A percentile compares a stretch with the other conserved stretches of the same genome.
phyloP scores from a whole-genome alignment of 2,888 invertebrate genomes.

The Lithophane leautieri region DNA sequence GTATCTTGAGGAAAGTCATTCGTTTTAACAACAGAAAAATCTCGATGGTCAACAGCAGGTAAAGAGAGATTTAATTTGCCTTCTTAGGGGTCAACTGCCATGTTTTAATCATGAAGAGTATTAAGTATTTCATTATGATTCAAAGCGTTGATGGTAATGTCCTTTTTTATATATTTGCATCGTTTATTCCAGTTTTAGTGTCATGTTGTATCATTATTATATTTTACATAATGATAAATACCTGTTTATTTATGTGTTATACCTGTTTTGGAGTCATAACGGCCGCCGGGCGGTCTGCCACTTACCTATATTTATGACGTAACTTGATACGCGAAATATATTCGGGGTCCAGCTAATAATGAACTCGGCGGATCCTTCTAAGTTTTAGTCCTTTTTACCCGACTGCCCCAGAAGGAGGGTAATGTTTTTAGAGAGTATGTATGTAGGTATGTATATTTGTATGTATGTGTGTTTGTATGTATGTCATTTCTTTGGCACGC shows the following conservation, averaged over 20 bases:
- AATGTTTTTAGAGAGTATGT: too few species aligned
- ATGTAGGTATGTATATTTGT: too few species aligned
- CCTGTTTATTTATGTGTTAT: constrained; percentile 50
- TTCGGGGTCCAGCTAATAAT: constrained; percentile 23
- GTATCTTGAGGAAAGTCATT: constrained; percentile 2
- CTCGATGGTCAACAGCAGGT: neutral
- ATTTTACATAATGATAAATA: constrained; percentile 46
- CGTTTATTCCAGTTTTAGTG: constrained; percentile 49
- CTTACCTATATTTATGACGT: constrained; percentile 48
- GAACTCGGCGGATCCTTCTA: neutral
- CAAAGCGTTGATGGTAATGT: constrained; percentile 47
- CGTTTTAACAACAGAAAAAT: constrained; percentile 16
- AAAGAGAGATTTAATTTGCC: constrained; percentile 13
- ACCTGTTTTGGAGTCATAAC: constrained; percentile 57
- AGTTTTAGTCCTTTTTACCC: neutral
- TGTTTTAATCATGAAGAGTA: constrained; percentile 42
- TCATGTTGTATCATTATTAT: constrained; percentile 46
- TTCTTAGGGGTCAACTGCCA: constrained; percentile 28
- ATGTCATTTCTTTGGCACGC: too few species aligned
- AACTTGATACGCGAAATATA: constrained; percentile 39
- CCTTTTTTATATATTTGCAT: constrained; percentile 55
- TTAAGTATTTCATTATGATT: constrained; percentile 36
- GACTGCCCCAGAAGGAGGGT: too few species aligned
- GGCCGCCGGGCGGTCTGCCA: constrained; percentile 68
- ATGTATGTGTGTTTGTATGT: too few species aligned